Percentiles rank a stretch among this genome's conserved stretches.
phyloP scores from a whole-genome alignment of 2,113 vertebrate genomes.

The Lota lota region DNA sequence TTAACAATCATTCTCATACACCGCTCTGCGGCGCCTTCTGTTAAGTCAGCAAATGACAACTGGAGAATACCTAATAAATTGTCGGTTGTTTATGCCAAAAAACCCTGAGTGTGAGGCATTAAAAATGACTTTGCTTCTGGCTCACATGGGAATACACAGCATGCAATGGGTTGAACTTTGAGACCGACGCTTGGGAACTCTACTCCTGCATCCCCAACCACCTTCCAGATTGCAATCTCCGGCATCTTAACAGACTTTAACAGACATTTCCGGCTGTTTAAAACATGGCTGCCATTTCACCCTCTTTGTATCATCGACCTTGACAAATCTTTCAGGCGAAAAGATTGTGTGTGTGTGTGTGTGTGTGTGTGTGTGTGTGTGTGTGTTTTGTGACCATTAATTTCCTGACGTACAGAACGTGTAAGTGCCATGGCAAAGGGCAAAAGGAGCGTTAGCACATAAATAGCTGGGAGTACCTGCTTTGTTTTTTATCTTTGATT shows the following conservation, averaged over 20 bases:
- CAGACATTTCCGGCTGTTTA: no score
- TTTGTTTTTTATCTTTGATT: slow-evolving; percentile 48
- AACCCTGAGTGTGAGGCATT: slow-evolving; percentile 8
- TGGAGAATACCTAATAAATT: slow-evolving; percentile 42
- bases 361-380: slow-evolving; percentile 2
- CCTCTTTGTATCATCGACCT: slow-evolving; percentile 43
- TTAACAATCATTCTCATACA: slow-evolving; percentile 22
- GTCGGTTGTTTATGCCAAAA: slow-evolving; percentile 11
- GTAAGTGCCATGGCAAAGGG: slow-evolving; percentile 19
- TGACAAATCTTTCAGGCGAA: slow-evolving; percentile 32
- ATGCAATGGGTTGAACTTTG: background rate
- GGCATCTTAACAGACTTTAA: slow-evolving; percentile 21
- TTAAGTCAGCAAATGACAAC: slow-evolving; percentile 50
- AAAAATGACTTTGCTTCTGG: background rate
- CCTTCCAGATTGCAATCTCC: slow-evolving; percentile 15
- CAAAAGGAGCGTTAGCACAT: slow-evolving; percentile 13
- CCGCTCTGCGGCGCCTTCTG: slow-evolving; percentile 17
- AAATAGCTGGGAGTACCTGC: slow-evolving; percentile 29
- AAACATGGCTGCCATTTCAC: slow-evolving; percentile 6
- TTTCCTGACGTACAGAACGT: slow-evolving; percentile 7
- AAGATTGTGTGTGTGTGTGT: slow-evolving; percentile 5
- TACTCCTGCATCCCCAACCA: background rate
- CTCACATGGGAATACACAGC: no score
- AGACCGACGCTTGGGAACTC: background rate
- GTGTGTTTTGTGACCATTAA: slow-evolving; percentile 18